Evolutionary conservation across 2,888 invertebrate genomes (phyloP), one percentile per base, ranked within the genome.

Genomic region (Hartigia nigra): DNA sequence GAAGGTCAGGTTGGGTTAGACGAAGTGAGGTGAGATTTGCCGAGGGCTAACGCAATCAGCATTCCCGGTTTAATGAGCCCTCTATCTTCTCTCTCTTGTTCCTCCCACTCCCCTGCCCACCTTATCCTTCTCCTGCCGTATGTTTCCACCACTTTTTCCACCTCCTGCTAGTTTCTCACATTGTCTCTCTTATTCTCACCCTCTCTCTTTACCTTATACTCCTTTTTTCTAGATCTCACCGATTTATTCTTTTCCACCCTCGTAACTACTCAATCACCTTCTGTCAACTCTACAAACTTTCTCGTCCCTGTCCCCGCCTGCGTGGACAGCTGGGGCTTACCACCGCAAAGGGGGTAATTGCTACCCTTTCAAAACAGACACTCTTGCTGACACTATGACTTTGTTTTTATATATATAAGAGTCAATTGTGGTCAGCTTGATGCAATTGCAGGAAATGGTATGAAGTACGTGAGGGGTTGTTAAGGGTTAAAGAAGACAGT

Each of bases 1-100:
- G 81, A 81, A 23, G n/a, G 77, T 69, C 69, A 70, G 36, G 34
- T 74, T 37, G 74, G 37, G 77, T 39, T 39, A 9, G 4, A 39
- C 23, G 23, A 76, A 36, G 76, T n/a, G 78, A 37, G 77, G 86
- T 83, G 85, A 84, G 85, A 85, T 85, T 86, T 79, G 85, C 84
- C 84, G 83, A 82, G 81, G 86, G 86, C 86, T 89, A 90, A 90
- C 86, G 88, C 88, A 90, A 90, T 90, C 90, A 90, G 90, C 90
- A 89, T 90, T 90, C 90, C 88, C 83, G 82, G 86, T 89, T 89
- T 90, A 90, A 90, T 89, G 90, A 90, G 90, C 88, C 87, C 84
- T 83, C 83, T 86, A 87, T 87, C 83, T 85, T 78, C 80, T 81
- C 81, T 76, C 84, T 76, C 84, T 75, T 80, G 82, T 82, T 79